phyloP scores from a whole-genome alignment of 2,888 invertebrate genomes.

The Leucozona laternaria region DNA sequence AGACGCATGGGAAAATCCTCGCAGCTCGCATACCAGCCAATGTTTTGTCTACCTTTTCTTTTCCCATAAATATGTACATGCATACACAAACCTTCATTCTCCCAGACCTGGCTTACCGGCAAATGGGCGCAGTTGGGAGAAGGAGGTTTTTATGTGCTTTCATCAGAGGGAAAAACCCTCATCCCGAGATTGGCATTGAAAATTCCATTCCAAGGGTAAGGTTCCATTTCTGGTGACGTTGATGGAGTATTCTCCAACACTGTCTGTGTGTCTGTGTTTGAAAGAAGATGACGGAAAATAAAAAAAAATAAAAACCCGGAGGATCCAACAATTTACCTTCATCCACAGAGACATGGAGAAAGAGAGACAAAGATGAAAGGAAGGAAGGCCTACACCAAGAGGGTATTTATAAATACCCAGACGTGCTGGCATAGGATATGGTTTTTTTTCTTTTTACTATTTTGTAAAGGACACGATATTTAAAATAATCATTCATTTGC shows the following conservation, averaged over 20 bases:
- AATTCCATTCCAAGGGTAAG: conserved; percentile 70
- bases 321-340: conserved; percentile 45
- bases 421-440: conserved; percentile 69
- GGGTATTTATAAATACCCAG: conserved; percentile 69
- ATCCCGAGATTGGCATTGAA: conserved; percentile 67
- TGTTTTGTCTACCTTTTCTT: conserved; percentile 38
- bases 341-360: background rate
- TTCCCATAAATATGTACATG: no score
- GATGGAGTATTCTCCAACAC: conserved; percentile 71
- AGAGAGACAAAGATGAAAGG: no score
- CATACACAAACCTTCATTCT: conserved; percentile 20
- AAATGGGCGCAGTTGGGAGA: background rate
- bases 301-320: conserved; percentile 2
- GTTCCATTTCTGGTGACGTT: conserved; percentile 64
- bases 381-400: conserved; percentile 59
- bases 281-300: conserved; percentile 15
- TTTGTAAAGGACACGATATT: conserved; percentile 44
- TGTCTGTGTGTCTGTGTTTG: conserved; percentile 61
- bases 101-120: conserved; percentile 1
- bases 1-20: conserved; percentile 73
- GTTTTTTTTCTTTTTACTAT: conserved; percentile 5
- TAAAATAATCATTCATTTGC: conserved; percentile 64
- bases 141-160: background rate
- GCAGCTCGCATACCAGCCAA: conserved; percentile 11
- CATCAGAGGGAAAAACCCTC: conserved; percentile 45